Percentiles rank a stretch among this genome's conserved stretches.
phyloP scores from a whole-genome alignment of 2,888 invertebrate genomes.

The Epistrophe grossulariae region DNA sequence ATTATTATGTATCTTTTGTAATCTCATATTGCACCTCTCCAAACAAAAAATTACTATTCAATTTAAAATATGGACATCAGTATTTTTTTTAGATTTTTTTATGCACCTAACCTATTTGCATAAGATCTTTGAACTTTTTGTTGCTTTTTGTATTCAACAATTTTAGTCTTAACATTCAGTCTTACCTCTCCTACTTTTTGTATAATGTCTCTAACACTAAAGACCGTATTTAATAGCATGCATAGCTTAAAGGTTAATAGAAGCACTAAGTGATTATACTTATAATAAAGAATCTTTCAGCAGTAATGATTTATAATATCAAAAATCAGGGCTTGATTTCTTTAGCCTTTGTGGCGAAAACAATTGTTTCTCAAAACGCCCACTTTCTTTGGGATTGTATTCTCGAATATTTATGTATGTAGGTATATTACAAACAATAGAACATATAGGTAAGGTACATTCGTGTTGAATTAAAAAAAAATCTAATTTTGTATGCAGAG shows the following conservation, averaged over 20 bases:
- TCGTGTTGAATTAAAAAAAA: too few relatives aligned
- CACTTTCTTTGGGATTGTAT: too few relatives aligned
- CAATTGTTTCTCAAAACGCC: too few relatives aligned
- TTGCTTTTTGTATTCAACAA: not conserved
- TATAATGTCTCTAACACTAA: not conserved
- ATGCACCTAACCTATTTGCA: not conserved
- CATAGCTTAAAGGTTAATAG: not conserved
- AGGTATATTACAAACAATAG: too few relatives aligned
- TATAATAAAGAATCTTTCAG: not conserved
- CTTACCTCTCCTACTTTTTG: not conserved
- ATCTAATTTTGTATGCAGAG: too few relatives aligned
- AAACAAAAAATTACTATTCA: not conserved
- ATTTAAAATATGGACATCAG: not conserved
- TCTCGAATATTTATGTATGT: too few relatives aligned
- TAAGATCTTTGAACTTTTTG: not conserved
- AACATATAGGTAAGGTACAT: too few relatives aligned
- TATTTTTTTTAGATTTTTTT: not conserved
- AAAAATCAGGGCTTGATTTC: not conserved
- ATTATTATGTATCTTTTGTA: not conserved
- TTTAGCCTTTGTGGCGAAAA: not conserved
- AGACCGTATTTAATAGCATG: not conserved
- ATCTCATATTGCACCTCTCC: not conserved
- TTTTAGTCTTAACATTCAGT: not conserved
- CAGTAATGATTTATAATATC: not conserved
- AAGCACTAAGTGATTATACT: not conserved